Evolutionary conservation across 2,113 vertebrate genomes (phyloP).

Genomic region (Boleophthalmus pectinirostris): DNA sequence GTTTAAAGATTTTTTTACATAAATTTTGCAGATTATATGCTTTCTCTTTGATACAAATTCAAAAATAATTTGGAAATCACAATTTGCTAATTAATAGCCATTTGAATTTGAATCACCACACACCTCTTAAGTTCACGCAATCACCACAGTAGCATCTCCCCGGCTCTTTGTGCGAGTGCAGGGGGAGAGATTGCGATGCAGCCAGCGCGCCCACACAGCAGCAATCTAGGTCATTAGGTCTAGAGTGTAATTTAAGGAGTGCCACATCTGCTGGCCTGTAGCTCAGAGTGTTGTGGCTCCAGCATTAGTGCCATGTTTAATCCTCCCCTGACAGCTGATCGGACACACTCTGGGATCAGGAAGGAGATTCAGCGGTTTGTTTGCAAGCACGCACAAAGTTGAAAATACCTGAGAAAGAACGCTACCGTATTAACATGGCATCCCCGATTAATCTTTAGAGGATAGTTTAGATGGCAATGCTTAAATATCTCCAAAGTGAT

Average conservation of each 20-base stretch:
- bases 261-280: conserved; percentile 72
- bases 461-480: too few relatives aligned
- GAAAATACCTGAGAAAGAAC: not conserved
- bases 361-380: conserved; percentile 33
- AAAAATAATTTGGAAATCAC: not conserved
- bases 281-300: conserved; percentile 51
- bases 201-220: conserved; percentile 40
- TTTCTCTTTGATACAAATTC: too few relatives aligned
- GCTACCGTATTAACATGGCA: too few relatives aligned
- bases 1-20: not conserved
- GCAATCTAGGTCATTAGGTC: conserved; percentile 78
- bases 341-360: conserved; percentile 24
- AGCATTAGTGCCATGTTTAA: conserved; percentile 56
- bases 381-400: not conserved
- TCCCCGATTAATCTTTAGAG: not conserved
- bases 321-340: conserved; percentile 58
- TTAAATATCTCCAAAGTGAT: too few relatives aligned
- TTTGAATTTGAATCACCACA: not conserved
- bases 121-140: not conserved
- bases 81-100: not conserved
- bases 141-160: conserved; percentile 16
- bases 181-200: conserved; percentile 51
- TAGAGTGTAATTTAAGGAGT: conserved; percentile 67
- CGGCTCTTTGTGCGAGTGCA: conserved; percentile 11
- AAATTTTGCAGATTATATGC: too few relatives aligned